These are phyloP conservation scores for Anguilla obscura DNA, from an alignment of 2,797 vertebrate species.

Conservation along the genomic window DNA sequence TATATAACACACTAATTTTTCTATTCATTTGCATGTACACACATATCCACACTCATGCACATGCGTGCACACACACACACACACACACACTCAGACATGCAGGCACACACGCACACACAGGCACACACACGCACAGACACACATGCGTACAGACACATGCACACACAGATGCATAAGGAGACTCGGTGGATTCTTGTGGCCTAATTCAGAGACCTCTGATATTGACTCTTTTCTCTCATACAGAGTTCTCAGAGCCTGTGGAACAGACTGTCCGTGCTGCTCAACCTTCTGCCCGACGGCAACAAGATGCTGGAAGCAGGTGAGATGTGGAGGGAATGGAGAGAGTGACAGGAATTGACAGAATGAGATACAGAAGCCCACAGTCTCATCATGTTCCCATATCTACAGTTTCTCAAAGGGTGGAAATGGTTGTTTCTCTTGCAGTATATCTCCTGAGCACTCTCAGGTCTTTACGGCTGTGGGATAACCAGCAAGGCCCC, in stretches of 20 bases:
- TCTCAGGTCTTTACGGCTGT: neutral
- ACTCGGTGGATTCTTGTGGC: neutral
- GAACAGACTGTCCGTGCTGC: constrained; percentile 94
- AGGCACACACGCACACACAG: no score
- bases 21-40: neutral
- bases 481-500: neutral
- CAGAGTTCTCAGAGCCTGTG: constrained; percentile 98
- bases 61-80: no score
- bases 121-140: no score
- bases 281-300: constrained; percentile 91
- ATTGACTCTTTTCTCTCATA: neutral
- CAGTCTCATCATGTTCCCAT: neutral
- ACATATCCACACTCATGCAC: neutral
- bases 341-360: neutral
- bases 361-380: neutral
- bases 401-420: neutral
- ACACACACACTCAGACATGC: neutral
- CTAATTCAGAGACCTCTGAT: neutral
- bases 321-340: constrained; percentile 58
- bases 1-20: neutral
- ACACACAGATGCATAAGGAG: neutral
- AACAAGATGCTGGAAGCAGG: constrained; percentile 88
- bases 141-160: no score
- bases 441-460: neutral
- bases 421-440: neutral